These are phyloP conservation scores for Promerops cafer DNA, from an alignment of 2,113 vertebrate species.

Conservation along the genomic window DNA sequence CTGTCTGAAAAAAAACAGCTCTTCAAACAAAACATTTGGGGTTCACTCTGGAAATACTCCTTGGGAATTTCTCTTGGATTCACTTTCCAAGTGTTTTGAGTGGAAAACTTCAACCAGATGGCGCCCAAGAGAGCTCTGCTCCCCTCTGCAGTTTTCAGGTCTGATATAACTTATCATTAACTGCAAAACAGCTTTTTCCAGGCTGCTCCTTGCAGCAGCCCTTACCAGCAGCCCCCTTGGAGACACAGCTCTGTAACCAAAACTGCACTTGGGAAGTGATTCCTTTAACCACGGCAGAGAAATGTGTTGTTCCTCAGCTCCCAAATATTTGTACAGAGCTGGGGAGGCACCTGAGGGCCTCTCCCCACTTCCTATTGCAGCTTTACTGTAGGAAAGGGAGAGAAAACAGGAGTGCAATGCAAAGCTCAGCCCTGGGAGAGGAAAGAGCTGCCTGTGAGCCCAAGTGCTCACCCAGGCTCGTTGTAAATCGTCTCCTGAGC, in stretches of 20 bases:
- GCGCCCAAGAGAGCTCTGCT: neutral
- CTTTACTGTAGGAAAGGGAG: neutral
- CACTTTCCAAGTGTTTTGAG: neutral
- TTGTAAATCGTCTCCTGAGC: neutral
- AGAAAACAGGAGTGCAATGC: neutral
- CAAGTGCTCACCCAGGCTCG: fast-evolving
- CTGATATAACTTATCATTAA: neutral
- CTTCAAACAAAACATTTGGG: neutral
- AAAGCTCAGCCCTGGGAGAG: neutral
- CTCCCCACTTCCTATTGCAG: fast-evolving
- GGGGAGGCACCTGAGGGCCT: neutral
- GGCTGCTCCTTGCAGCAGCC: neutral
- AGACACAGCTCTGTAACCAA: neutral
- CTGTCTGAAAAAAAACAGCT: neutral
- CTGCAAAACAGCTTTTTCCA: neutral
- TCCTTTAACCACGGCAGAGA: neutral
- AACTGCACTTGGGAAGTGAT: fast-evolving
- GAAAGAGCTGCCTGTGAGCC: neutral
- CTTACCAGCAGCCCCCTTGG: neutral
- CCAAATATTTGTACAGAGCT: neutral
- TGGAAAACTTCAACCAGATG: neutral
- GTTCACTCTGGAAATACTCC: neutral
- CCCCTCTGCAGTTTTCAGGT: neutral
- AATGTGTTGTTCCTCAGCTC: neutral
- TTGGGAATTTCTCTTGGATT: neutral